phyloP scores from a whole-genome alignment of 2,888 invertebrate species.

The Hemicrepidius hirtus region DNA sequence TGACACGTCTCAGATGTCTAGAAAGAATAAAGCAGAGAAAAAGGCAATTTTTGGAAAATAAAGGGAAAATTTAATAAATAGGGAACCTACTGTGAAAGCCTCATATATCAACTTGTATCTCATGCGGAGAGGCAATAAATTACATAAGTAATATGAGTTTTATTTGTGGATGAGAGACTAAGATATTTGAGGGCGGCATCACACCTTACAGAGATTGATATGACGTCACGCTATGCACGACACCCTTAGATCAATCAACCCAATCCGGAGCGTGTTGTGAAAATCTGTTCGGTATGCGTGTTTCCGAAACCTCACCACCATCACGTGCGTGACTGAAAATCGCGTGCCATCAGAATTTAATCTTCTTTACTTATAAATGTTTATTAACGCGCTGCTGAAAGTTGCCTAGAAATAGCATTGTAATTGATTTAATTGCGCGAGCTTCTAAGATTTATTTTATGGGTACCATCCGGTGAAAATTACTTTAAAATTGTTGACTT shows the following conservation, averaged over 20 bases:
- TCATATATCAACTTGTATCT: slow-evolving; percentile 63
- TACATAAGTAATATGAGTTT: slow-evolving; percentile 64
- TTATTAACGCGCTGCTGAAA: slow-evolving; percentile 53
- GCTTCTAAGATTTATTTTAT: slow-evolving; percentile 44
- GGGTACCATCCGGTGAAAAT: slow-evolving; percentile 42
- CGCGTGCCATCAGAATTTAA: slow-evolving; percentile 57
- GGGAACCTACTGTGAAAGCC: slow-evolving; percentile 46
- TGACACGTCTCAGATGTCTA: slow-evolving; percentile 31
- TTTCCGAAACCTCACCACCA: slow-evolving; percentile 42
- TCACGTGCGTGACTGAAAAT: slow-evolving; percentile 50
- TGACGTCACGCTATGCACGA: slow-evolving; percentile 64
- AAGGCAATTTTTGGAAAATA: slow-evolving; percentile 26
- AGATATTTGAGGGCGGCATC: slow-evolving; percentile 62
- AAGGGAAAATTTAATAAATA: slow-evolving; percentile 54
- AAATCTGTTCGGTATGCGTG: slow-evolving; percentile 50
- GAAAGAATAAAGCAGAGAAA: slow-evolving; percentile 6
- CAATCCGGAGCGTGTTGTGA: slow-evolving; percentile 57
- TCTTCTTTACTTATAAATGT: slow-evolving; percentile 54
- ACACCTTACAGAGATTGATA: slow-evolving; percentile 63
- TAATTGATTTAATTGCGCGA: slow-evolving; percentile 57
- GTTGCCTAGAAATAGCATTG: slow-evolving; percentile 51
- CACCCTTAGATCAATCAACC: slow-evolving; percentile 63
- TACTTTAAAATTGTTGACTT: slow-evolving; percentile 24
- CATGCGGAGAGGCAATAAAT: slow-evolving; percentile 66
- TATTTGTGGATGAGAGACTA: slow-evolving; percentile 62